phyloP scores from a whole-genome alignment of 1,140 invertebrate species.

The Xylocopa sonorina region DNA sequence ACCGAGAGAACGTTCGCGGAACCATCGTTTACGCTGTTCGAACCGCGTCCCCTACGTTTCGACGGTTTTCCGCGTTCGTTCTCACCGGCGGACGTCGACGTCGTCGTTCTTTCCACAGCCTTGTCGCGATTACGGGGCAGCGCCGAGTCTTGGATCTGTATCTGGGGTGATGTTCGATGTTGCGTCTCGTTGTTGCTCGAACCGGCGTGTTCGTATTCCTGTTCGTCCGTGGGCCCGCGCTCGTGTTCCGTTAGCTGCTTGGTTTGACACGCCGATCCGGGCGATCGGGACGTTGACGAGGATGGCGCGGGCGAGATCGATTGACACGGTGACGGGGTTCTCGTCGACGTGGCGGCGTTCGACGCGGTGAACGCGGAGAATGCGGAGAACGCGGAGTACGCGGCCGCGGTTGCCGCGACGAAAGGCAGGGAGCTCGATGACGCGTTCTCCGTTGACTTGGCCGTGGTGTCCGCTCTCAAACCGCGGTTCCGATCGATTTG shows the following conservation, averaged over 20 bases:
- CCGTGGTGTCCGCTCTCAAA: not conserved
- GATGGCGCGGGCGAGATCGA: slow-evolving; percentile 52
- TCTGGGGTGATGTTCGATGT: not conserved
- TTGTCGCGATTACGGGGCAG: not conserved
- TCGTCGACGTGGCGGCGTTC: slow-evolving; percentile 42
- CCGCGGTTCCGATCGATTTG: slow-evolving; percentile 6
- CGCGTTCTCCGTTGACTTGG: slow-evolving; percentile 52
- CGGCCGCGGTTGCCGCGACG: slow-evolving; percentile 42
- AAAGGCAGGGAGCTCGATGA: slow-evolving; percentile 49
- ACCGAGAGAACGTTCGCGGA: slow-evolving; percentile 72
- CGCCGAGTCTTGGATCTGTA: not conserved
- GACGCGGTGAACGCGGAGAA: slow-evolving; percentile 50
- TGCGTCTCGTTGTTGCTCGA: not conserved
- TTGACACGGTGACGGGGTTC: slow-evolving; percentile 62
- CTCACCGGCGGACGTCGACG: not conserved
- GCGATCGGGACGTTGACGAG: slow-evolving; percentile 45
- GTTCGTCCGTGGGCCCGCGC: not conserved
- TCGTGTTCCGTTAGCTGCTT: slow-evolving; percentile 19
- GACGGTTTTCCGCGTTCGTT: slow-evolving; percentile 25
- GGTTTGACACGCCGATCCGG: slow-evolving; percentile 27
- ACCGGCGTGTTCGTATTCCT: not conserved
- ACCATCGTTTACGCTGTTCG: slow-evolving; percentile 36
- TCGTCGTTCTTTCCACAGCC: not conserved
- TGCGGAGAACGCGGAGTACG: slow-evolving; percentile 44
- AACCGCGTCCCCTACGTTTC: slow-evolving; percentile 27